Base-by-base conservation (phyloP, 2,888 invertebrate genomes). In the Sinohyriopsis cumingii region DNA sequence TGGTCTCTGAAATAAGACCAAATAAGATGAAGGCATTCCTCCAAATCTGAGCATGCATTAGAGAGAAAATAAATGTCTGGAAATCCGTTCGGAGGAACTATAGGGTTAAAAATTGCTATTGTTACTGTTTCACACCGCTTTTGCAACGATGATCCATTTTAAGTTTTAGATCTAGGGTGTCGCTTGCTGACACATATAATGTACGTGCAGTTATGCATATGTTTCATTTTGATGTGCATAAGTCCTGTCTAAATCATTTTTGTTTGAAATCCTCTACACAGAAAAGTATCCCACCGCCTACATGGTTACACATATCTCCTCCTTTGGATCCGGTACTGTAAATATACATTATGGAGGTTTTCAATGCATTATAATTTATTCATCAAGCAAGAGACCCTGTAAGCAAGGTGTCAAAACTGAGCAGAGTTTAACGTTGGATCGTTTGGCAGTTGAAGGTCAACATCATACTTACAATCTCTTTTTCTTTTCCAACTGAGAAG, bases 1-100 rank as follows among this genome's bases (percentile, higher is more conserved):
- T 54, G 67, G 15, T 67, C 67, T 65, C 57, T 73, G 73, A 55
- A 73, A 55, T 57, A 73, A 73, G 63, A 73, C 67, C 20, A 64
- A 61, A 55, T 67, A 69, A 20, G 56, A 55, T 56, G 73, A 19
- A 65, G 22, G 67, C 67, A 64, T 19, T 65, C 25, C 24, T 64
- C 62, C 25, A 73, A 64, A 19, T 61, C 54, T 15, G 63, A 33
- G 28, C 67, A 65, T 3, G 68, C 45, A 1, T 24, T 67, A 18
- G 7, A 12, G 5, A 71, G 55, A 22, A 60, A 71, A 33, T 56
- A 59, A n/a, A 59, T 12, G 53, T 74, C 67, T 5, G 61, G 5
- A 22, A 24, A 59, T 33, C 59, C 33, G 63, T 75, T 67, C 20
- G 60, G 61, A 18, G 71, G 69, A 55, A 69, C 72, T 1, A 71